Evolutionary conservation across 2,113 vertebrate species (phyloP).

Genomic region (Steatornis caripensis): DNA sequence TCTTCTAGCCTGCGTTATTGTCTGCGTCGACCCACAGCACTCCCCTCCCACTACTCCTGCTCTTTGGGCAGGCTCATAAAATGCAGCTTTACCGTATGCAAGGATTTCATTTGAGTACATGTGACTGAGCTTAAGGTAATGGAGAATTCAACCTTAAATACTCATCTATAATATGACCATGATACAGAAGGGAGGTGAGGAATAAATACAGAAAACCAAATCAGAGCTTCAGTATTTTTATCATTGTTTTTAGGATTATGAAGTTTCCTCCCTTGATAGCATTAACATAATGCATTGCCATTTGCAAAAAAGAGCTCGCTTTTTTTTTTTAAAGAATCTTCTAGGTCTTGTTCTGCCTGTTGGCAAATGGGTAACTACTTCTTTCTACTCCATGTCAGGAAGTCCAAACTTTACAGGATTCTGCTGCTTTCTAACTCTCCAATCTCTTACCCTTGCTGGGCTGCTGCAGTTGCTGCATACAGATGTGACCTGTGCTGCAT

Average conservation of each 20-base stretch:
- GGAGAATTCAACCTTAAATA: background rate
- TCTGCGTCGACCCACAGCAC: background rate
- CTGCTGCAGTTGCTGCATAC: background rate
- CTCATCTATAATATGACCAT: background rate
- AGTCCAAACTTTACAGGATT: background rate
- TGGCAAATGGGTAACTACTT: background rate
- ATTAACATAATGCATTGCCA: background rate
- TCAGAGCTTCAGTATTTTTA: background rate
- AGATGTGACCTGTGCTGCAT: background rate
- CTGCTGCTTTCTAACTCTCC: background rate
- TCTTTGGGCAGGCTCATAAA: background rate
- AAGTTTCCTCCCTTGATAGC: background rate
- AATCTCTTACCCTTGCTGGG: background rate
- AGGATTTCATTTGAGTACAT: background rate
- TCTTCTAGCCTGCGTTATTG: background rate
- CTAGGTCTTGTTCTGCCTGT: background rate
- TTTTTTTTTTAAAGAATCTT: background rate
- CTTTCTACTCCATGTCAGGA: background rate
- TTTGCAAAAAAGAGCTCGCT: background rate
- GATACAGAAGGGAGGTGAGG: background rate
- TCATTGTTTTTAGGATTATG: background rate
- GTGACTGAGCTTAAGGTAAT: conserved; percentile 1
- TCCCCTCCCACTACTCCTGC: background rate
- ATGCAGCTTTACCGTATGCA: background rate
- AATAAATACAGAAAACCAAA: background rate